Base-by-base conservation (phyloP, 2,113 vertebrate species). In the Panthera uncia region DNA sequence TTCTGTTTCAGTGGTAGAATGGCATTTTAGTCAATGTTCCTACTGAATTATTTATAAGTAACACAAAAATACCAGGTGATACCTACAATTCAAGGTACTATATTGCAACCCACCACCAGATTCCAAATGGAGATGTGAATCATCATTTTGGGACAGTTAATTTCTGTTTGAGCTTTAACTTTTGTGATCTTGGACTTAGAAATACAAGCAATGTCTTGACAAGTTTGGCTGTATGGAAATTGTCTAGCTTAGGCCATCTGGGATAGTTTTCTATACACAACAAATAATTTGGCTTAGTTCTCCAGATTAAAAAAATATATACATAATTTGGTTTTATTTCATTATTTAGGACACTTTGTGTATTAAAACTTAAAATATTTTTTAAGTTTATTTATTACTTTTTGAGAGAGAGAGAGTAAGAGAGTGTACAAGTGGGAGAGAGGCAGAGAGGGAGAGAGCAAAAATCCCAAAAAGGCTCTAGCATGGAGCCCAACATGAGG, bases 241-340 rank as follows among this genome's bases (percentile, higher is more conserved):
- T 74, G 21, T 83, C 38, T 4, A 74, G 41, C 12, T 89, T 93
- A 55, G 1, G 9, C 33, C 38, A 23, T 71, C 68, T 94, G 15
- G 16, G n/a, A 89, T 48, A 61, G 9, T 4, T 84, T 45, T 94
- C 55, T 52, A 74, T 69, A 65, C 31, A 5, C 3, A 45, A 69
- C 2, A 25, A 45, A 45, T 45, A 45, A 45, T 15, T n/a, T 76
- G 14, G 18, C 50, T 73, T 79, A 89, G 50, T 36, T 85, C 18
- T 31, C 80, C n/a, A 33, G 13, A 55, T 76, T 27, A 2, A 38
- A 94, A 83, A 79, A 94, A 38, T 89, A 41, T 29, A 33, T 68
- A 78, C 69, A 66, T 69, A 73, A 81, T 71, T 63, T 78, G 13
- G 21, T 76, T 92, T 96, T 89, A 93, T 84, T 94, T 94, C 68